These are phyloP conservation scores for Trachelus tabidus DNA, from an alignment of 2,888 invertebrate genomes.

Conservation along the genomic window DNA sequence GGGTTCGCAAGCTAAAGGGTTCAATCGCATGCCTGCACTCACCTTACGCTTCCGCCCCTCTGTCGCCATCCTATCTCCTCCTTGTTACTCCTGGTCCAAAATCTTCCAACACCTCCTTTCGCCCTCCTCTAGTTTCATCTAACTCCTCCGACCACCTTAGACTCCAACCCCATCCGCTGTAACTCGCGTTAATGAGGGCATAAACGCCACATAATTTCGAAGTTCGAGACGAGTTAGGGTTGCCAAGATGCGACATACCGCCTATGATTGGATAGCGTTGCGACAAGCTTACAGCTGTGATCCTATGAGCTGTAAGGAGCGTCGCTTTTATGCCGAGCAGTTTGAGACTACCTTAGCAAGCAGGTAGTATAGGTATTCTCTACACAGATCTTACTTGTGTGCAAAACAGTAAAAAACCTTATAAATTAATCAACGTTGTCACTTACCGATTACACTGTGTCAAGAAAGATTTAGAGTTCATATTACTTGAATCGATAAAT, in stretches of 20 bases:
- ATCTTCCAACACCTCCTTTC: conserved; percentile 1
- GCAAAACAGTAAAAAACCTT: too few relatives aligned
- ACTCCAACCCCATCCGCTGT: conserved; percentile 44
- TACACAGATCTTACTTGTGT: too few relatives aligned
- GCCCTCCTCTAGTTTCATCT: neutral
- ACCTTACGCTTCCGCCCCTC: neutral
- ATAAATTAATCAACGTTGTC: too few relatives aligned
- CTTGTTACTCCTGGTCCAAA: conserved; percentile 2
- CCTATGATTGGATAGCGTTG: conserved; percentile 18
- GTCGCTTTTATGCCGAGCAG: too few relatives aligned
- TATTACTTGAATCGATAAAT: too few relatives aligned
- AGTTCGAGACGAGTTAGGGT: conserved; percentile 18
- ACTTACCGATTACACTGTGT: too few relatives aligned
- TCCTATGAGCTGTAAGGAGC: too few relatives aligned
- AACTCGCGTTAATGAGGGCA: conserved; percentile 57
- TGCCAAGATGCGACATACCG: conserved; percentile 9
- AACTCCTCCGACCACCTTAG: conserved; percentile 30
- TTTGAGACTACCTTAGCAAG: too few relatives aligned
- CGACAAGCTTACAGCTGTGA: neutral
- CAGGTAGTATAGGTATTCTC: too few relatives aligned
- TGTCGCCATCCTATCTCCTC: neutral
- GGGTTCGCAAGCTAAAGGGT: neutral
- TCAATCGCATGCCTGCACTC: neutral
- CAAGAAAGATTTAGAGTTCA: too few relatives aligned
- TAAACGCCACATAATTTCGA: conserved; percentile 47